Base-by-base conservation (phyloP, 2,888 invertebrate genomes). In the Mayetiola destructor region DNA sequence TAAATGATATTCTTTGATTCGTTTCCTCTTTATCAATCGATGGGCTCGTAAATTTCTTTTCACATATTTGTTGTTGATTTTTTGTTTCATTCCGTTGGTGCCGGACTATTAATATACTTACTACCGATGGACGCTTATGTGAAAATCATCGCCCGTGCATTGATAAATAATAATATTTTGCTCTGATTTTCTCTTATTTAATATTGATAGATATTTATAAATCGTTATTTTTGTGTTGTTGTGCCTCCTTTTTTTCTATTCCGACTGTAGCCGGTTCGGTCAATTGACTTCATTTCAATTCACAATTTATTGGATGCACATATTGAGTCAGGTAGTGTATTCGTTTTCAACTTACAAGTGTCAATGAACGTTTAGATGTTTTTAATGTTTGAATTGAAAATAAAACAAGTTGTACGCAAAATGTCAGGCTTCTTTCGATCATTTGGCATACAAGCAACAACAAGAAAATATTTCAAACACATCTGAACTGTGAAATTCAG, bases 21-120 rank as follows among this genome's bases (percentile, higher is more conserved):
- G 29, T 27, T 48, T 48, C 23, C 12, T 27, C 29, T 16, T 27
- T 48, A 27, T 48, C 27, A 5, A 8, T 36, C 39, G 48, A 48
- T 48, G 48, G 48, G 48, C 48, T 48, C 48, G 48, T 48, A 48
- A 48, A 48, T 48, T 48, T 48, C n/a, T n/a, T n/a, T n/a, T n/a
- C n/a, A n/a, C n/a, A n/a, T n/a, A n/a, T n/a, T n/a, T n/a, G n/a
- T n/a, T n/a, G n/a, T n/a, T n/a, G n/a, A n/a, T n/a, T n/a, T n/a
- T n/a, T n/a, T n/a, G n/a, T n/a, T n/a, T n/a, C n/a, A n/a, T n/a
- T 48, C 27, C 48, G 48, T 48, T 48, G 48, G 48, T 48, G 48
- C 27, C 27, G 27, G 48, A 48, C 48, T 27, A 48, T 48, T 27
- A 48, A 48, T 23, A 27, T 48, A n/a, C n/a, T 48, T 48, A 48